Evolutionary conservation across 2,888 invertebrate species (phyloP).

Genomic region (Camponotus fellah): DNA sequence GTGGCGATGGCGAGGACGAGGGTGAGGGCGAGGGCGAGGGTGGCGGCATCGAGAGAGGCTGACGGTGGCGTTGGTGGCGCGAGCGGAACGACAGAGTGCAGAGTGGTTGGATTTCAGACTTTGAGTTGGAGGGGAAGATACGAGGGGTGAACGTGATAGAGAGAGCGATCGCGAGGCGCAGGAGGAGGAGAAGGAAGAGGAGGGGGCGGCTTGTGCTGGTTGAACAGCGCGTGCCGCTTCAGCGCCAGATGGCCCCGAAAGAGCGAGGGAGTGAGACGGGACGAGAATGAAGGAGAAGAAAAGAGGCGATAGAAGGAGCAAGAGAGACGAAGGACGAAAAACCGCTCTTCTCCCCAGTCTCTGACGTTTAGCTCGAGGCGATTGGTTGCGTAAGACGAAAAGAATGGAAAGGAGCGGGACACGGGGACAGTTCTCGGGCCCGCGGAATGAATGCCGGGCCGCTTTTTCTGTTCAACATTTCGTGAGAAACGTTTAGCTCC

Average conservation of each 20-base stretch:
- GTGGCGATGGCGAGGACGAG: neutral
- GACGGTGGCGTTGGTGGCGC: slow-evolving; percentile 47
- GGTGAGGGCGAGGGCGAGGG: neutral
- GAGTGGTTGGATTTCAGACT: slow-evolving; percentile 65
- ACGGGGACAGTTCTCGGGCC: slow-evolving; percentile 33
- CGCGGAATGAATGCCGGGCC: slow-evolving; percentile 17
- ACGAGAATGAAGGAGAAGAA: neutral
- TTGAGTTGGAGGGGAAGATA: slow-evolving; percentile 17
- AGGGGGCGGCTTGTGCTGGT: slow-evolving; percentile 64
- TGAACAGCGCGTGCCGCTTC: slow-evolving; percentile 76
- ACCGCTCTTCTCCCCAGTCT: slow-evolving; percentile 43
- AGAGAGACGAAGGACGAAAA: neutral
- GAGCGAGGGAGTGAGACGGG: slow-evolving; percentile 54
- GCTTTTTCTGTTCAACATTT: slow-evolving; percentile 40
- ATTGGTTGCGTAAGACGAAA: slow-evolving; percentile 68
- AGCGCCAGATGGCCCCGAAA: slow-evolving; percentile 73
- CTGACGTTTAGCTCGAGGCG: slow-evolving; percentile 71
- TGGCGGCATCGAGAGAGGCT: slow-evolving; percentile 18
- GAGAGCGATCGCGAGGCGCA: slow-evolving; percentile 28
- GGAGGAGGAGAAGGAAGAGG: slow-evolving; percentile 52
- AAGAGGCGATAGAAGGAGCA: neutral
- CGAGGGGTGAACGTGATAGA: slow-evolving; percentile 45
- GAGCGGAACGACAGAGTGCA: slow-evolving; percentile 62
- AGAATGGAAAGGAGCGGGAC: slow-evolving; percentile 60
- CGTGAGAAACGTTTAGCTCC: slow-evolving; percentile 49